Evolutionary conservation across 2,113 vertebrate genomes (phyloP), one percentile per base, ranked within the genome.

Genomic region (Pao palembangensis): DNA sequence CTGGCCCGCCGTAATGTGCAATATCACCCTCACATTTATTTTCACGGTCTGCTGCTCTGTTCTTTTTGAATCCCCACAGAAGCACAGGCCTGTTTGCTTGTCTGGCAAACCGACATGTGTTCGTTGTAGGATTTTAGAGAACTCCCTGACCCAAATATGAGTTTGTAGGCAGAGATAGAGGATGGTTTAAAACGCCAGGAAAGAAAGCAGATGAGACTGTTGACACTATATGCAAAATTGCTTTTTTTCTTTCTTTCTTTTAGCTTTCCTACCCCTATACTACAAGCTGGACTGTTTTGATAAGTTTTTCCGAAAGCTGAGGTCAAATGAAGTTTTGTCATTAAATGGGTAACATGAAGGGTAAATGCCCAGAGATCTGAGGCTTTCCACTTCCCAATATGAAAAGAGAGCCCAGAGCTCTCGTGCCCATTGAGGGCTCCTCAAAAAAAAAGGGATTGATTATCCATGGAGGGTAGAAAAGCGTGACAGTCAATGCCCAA

Each of bases 401-500:
- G 65, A 78, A 58, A 80, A 73, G 44, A 67, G 77, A 73, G 71
- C 73, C 76, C 57, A 72, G 70, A 81, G 72, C 75, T 72, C 61
- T 58, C 17, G 59, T 59, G 64, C 53, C 67, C 55, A 71, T 70
- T 67, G 75, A 89, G 80, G 72, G 54, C 82, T 87, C 73, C 78
- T 86, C 71, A 80, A 80, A 58, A 58, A 52, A 83, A 78, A 28
- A 83, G 71, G 73, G 77, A 90, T 89, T 86, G 89, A 91, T 90
- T 90, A 85, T 87, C 82, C 86, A 86, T 42, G 82, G 84, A 80
- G 64, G 61, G 82, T 71, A 65, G 70, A 86, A 71, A 72, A 85
- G 88, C 76, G 81, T 87, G 87, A 85, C 89, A 86, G 87, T 83
- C 78, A 78, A 84, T 75, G 84, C 79, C 86, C 80, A 79, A 79